These are phyloP conservation scores for Leucophenga montana DNA, from an alignment of 2,888 invertebrate species.

Conservation along the genomic window DNA sequence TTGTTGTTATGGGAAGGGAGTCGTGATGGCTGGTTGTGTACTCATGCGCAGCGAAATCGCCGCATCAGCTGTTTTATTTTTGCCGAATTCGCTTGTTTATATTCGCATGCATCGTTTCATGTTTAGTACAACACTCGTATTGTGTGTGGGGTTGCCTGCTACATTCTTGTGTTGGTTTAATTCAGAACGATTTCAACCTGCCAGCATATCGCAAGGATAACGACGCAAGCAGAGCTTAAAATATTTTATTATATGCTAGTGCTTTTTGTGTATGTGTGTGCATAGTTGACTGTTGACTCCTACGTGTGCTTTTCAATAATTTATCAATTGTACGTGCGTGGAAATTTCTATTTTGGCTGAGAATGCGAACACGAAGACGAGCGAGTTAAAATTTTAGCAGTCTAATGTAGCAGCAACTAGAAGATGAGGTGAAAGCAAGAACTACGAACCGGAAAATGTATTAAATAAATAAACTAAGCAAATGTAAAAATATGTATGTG, in stretches of 20 bases:
- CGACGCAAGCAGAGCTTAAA: constrained; percentile 18
- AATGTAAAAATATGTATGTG: not conserved
- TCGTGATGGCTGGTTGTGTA: not conserved
- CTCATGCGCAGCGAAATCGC: not conserved
- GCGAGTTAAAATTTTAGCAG: constrained; percentile 12
- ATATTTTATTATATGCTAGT: constrained; percentile 27
- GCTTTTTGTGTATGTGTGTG: constrained; percentile 21
- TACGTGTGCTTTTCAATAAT: constrained; percentile 53
- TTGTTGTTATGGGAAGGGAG: too few species aligned
- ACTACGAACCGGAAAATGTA: constrained; percentile 12
- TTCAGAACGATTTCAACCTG: constrained; percentile 52
- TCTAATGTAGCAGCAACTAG: constrained; percentile 24
- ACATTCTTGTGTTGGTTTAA: not conserved
- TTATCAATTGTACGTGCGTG: constrained; percentile 50
- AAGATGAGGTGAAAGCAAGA: constrained; percentile 44
- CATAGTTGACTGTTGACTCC: constrained; percentile 30
- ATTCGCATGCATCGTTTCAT: constrained; percentile 14
- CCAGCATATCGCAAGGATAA: constrained; percentile 55
- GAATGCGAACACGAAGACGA: constrained; percentile 30
- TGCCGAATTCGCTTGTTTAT: constrained; percentile 42
- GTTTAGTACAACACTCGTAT: too few species aligned
- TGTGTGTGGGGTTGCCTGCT: constrained; percentile 4
- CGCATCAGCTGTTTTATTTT: constrained; percentile 35
- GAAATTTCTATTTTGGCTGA: constrained; percentile 46
- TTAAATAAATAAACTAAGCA: constrained; percentile 15